Evolutionary conservation across 2,113 vertebrate genomes (phyloP), one percentile per base, ranked within the genome.

Genomic region (Shinisaurus crocodilurus): DNA sequence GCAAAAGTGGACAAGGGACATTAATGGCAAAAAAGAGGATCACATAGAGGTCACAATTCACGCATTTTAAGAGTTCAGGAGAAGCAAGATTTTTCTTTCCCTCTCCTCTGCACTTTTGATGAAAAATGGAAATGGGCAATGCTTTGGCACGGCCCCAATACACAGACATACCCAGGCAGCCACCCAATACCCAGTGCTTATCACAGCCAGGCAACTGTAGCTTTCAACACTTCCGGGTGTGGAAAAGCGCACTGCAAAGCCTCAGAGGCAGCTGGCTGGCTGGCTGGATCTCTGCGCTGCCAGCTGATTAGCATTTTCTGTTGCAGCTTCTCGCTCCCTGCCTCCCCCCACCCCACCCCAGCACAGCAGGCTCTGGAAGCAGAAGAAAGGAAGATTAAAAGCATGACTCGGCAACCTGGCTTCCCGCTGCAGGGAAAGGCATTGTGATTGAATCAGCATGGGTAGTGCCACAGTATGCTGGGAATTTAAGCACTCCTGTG

Each of bases 311-410:
- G 80, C 85, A 92, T 90, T 88, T 92, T 88, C 89, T 85, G 74
- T 88, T 67, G 67, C 75, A 85, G 75, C 50, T 85, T 92, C 70
- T 27, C 67, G 43, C 76, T 77, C 29, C 9, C 9, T 12, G 43
- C 15, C 32, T 25, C 67, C 34, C 87, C 50, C 20, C 8, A 10
- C 18, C 87, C 3, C 23, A 43, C 48, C 88, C 69, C 81, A 20
- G 43, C 89, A 72, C 89, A 85, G 75, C 86, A 90, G 65, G 89
- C n/a, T 63, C 65, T 87, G 82, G 82, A 85, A 88, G 75, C 86
- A 88, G 84, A 90, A 90, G 69, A 92, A 90, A 80, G 82, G 75
- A 90, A 90, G 89, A 90, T 92, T 85, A 90, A 90, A 92, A 92
- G 76, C 67, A 84, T 65, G 65, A 87, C 86, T 92, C 23, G 29